Evolutionary conservation across 2,888 invertebrate genomes (phyloP).

Genomic region (Psylliodes chrysocephalus): DNA sequence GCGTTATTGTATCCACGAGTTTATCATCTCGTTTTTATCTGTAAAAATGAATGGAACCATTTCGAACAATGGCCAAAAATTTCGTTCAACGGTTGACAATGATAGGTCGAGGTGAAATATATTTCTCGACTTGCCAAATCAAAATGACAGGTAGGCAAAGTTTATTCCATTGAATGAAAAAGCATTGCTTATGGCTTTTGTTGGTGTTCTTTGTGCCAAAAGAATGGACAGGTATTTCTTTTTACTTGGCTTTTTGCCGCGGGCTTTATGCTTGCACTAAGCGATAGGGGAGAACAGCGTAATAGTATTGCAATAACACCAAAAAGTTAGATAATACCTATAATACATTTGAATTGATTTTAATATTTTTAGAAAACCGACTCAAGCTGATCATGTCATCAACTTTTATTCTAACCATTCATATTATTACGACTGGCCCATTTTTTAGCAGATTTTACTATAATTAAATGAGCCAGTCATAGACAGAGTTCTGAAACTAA

Average conservation of each 20-base stretch:
- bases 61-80: conserved; percentile 46
- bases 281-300: conserved; percentile 32
- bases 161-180: conserved; percentile 57
- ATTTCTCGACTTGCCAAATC: conserved; percentile 62
- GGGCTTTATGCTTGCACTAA: conserved; percentile 38
- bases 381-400: too few relatives aligned
- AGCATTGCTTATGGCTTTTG: conserved; percentile 55
- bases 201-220: conserved; percentile 53
- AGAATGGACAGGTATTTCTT: conserved; percentile 61
- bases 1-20: too few relatives aligned
- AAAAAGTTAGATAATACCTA: too few relatives aligned
- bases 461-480: too few relatives aligned
- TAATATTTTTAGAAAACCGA: too few relatives aligned
- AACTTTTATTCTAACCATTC: too few relatives aligned
- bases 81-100: conserved; percentile 58
- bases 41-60: conserved; percentile 50
- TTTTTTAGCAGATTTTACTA: too few relatives aligned
- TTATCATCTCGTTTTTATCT: conserved; percentile 50
- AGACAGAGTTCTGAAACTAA: too few relatives aligned
- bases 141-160: conserved; percentile 62
- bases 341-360: too few relatives aligned
- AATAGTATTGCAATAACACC: too few relatives aligned
- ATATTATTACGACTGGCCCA: too few relatives aligned
- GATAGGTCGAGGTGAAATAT: conserved; percentile 61
- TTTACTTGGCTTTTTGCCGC: conserved; percentile 55